Evolutionary conservation across 2,888 invertebrate genomes (phyloP), one percentile per base, ranked within the genome.

Genomic region (Hirtodrosophila histrioides): DNA sequence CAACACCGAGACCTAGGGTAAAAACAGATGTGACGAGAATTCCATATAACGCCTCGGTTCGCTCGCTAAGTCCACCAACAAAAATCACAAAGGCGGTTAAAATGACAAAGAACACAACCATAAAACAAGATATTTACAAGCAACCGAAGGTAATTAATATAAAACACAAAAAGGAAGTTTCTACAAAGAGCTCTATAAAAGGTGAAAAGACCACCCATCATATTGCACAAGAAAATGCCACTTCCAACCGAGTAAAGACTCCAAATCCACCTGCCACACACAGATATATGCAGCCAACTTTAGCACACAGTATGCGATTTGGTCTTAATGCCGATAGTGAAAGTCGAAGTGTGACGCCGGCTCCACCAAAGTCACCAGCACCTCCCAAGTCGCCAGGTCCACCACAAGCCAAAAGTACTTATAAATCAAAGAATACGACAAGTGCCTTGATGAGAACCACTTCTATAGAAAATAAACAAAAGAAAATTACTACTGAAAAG

Each of bases 261-360:
- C 83, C 88, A 4, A 81, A 76, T 35, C 67, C 78, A 3, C 51
- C 55, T 45, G 75, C 72, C 23, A 72, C 89, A 23, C 92, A 92
- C 80, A 93, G 93, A 41, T 94, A 94, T 72, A 94, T 94, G 94
- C 93, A 93, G 69, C 93, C 94, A 0, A 94, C 94, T 24, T 83
- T 94, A 40, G 93, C 94, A 0, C 90, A 93, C 69, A 92, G 92
- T 79, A 91, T 93, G 87, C 93, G 94, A 85, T 92, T 92, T 40
- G 93, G 92, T 9, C 69, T 70, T 4, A 69, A 55, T 51, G 37
- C 62, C 27, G 85, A 75, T 2, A 63, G 29, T 51, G 88, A 83
- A 39, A 84, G 69, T 48, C 78, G 82, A 37, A 78, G 77, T 48
- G 74, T 66, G 5, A 82, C 78, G 8, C 82, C 77, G 35, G 66